A percentile compares a stretch with the other conserved stretches of the same genome.
Conservation (phyloP, 2,113 vertebrate species). For the Xiphophorus maculatus region DNA sequence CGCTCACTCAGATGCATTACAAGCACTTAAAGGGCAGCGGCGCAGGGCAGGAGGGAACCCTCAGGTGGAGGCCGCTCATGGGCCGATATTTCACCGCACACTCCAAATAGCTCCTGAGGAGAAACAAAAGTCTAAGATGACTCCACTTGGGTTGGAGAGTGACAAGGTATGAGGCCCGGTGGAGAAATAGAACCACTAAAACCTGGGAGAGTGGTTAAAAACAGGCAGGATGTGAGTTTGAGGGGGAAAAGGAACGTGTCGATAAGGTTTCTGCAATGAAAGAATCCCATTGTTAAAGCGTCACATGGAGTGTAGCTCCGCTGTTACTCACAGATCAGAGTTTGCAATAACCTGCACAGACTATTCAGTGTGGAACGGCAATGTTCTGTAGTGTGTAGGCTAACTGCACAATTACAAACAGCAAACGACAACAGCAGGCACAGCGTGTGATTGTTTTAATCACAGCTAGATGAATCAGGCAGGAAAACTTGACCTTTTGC, state of each 20-base stretch:
- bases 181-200: background rate
- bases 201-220: conserved; percentile 1
- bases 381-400: conserved; percentile 5
- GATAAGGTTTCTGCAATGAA: conserved; percentile 8
- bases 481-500: conserved; percentile 26
- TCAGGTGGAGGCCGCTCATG: conserved; percentile 31
- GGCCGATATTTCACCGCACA: conserved; percentile 43
- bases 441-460: background rate
- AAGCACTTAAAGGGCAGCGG: conserved; percentile 54
- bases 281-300: background rate
- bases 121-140: conserved; percentile 22
- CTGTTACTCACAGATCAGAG: background rate
- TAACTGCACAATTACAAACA: conserved; percentile 8
- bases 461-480: conserved; percentile 11
- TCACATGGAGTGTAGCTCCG: background rate
- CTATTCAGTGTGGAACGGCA: background rate
- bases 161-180: background rate
- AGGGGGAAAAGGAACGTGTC: background rate
- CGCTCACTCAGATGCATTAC: conserved; percentile 62
- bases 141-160: conserved; percentile 10
- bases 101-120: conserved; percentile 26
- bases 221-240: background rate
- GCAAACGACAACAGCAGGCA: background rate
- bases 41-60: conserved; percentile 56
- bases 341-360: background rate